These are phyloP conservation scores for Papilio glaucus DNA, from an alignment of 1,140 invertebrate genomes.

Conservation along the genomic window DNA sequence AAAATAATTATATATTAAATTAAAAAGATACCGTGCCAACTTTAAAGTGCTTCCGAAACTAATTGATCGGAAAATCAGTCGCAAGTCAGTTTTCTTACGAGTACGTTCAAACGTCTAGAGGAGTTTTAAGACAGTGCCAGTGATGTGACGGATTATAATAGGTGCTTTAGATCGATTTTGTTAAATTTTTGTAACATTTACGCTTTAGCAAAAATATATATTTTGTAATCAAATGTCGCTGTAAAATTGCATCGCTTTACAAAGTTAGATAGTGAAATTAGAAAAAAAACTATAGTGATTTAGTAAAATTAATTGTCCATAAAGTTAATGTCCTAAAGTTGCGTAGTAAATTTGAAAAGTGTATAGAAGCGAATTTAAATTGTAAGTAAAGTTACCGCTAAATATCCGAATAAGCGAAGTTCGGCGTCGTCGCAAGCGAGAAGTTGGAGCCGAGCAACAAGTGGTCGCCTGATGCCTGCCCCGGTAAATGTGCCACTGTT, in stretches of 20 bases:
- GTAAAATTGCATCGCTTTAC: constrained; percentile 37
- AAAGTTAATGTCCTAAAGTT: not conserved
- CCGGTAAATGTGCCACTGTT: constrained; percentile 79
- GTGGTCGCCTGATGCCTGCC: constrained; percentile 76
- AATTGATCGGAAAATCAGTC: not conserved
- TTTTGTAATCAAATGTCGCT: constrained; percentile 35
- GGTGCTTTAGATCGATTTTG: constrained; percentile 50
- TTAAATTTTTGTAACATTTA: constrained; percentile 35
- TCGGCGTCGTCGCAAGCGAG: constrained; percentile 57
- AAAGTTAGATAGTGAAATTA: constrained; percentile 14
- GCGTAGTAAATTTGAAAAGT: constrained; percentile 30
- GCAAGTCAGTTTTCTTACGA: constrained; percentile 52
- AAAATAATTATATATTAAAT: not conserved
- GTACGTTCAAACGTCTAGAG: constrained; percentile 59
- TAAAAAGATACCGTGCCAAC: not conserved
- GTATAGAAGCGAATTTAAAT: constrained; percentile 43
- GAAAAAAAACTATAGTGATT: constrained; percentile 7
- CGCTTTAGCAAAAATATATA: constrained; percentile 38
- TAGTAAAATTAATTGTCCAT: constrained; percentile 5
- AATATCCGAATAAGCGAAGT: constrained; percentile 53
- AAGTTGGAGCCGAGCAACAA: constrained; percentile 74
- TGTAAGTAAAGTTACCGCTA: constrained; percentile 39
- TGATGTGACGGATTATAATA: constrained; percentile 58
- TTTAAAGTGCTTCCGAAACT: not conserved
- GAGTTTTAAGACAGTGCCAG: constrained; percentile 65